Evolutionary conservation across 2,113 vertebrate genomes (phyloP).

Genomic region (Stigmatopora argus): DNA sequence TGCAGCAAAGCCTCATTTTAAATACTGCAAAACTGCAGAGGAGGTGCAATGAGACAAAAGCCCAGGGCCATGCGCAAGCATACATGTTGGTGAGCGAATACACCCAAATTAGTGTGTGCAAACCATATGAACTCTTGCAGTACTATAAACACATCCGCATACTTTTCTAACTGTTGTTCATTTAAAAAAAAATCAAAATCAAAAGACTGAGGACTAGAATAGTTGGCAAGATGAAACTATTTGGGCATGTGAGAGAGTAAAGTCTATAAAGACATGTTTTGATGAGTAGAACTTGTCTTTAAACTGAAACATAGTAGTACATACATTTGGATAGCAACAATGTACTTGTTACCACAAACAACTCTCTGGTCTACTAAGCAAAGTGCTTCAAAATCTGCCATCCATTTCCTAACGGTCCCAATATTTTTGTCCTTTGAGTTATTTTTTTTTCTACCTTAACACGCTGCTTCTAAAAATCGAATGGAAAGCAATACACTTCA

Average conservation of each 20-base stretch:
- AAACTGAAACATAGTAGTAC: too few species aligned
- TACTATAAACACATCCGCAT: slow-evolving; percentile 42
- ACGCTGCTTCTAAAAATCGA: slow-evolving; percentile 1
- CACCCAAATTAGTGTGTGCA: slow-evolving; percentile 4
- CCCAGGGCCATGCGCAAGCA: slow-evolving; percentile 35
- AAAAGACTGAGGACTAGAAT: neutral
- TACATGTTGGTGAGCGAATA: slow-evolving; percentile 28
- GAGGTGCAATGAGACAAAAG: slow-evolving; percentile 42
- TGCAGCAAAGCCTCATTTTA: slow-evolving; percentile 44
- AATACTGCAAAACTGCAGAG: slow-evolving; percentile 48
- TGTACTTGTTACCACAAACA: too few species aligned
- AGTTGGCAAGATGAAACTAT: neutral
- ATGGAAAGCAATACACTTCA: slow-evolving; percentile 1
- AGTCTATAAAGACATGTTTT: too few species aligned
- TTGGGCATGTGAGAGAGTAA: neutral
- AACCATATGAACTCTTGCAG: slow-evolving; percentile 22
- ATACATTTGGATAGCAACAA: too few species aligned
- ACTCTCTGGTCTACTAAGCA: too few species aligned
- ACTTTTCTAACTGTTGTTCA: slow-evolving; percentile 55
- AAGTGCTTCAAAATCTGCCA: too few species aligned
- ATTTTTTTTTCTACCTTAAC: neutral
- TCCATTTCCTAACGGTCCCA: neutral
- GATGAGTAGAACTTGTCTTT: too few species aligned
- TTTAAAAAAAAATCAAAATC: slow-evolving; percentile 12
- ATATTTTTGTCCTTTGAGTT: neutral